These are phyloP conservation scores for Argentina silus DNA, from an alignment of 2,797 vertebrate genomes.

Conservation along the genomic window DNA sequence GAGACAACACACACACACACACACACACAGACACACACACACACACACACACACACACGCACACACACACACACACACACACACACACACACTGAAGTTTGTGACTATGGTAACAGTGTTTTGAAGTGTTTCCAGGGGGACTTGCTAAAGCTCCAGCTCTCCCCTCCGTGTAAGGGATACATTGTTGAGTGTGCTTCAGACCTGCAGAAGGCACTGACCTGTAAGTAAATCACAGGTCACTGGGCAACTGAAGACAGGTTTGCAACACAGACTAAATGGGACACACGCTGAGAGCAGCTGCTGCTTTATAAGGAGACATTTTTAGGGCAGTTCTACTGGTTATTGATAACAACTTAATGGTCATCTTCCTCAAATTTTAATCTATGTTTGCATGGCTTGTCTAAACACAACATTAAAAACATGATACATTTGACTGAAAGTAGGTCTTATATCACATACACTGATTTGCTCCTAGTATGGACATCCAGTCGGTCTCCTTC, in stretches of 20 bases:
- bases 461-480: too few relatives aligned
- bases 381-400: too few relatives aligned
- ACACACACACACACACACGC: conserved; percentile 17
- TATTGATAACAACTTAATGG: too few relatives aligned
- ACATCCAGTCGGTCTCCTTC: neutral
- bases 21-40: too few relatives aligned
- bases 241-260: conserved; percentile 21
- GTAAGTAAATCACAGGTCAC: conserved; percentile 60
- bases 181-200: conserved; percentile 60
- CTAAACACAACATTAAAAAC: too few relatives aligned
- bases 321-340: neutral
- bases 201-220: conserved; percentile 56
- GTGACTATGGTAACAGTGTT: conserved; percentile 75
- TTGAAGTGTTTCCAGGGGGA: conserved; percentile 67
- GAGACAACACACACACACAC: conserved; percentile 15
- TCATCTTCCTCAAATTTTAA: too few relatives aligned
- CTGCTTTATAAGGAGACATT: neutral
- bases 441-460: too few relatives aligned
- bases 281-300: neutral
- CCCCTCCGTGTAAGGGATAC: conserved; percentile 55
- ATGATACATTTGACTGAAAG: too few relatives aligned
- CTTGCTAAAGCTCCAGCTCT: conserved; percentile 51
- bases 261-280: conserved; percentile 11
- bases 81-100: conserved; percentile 43
- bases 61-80: neutral